Base-by-base conservation (phyloP, 30 jellyfish, hydroid and myxozoan genomes). In the Hydra vulgaris region DNA sequence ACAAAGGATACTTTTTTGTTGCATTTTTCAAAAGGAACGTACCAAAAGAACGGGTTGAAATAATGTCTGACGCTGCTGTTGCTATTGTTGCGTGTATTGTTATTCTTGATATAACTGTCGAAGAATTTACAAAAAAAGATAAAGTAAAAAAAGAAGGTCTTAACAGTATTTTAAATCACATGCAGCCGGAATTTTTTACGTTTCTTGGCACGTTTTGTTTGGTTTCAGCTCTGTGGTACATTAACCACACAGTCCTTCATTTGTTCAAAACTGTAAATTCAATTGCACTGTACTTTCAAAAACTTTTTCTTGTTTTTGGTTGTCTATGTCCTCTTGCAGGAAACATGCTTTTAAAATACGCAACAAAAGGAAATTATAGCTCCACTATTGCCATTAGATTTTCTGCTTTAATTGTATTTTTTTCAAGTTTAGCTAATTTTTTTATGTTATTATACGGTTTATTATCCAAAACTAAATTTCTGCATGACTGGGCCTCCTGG, bases 11-110 rank as follows among this genome's bases (percentile, higher is more conserved):
- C 53, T 3, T 80, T 80, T 26, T 80, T 66, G 53, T 66, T 17
- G 8, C 71, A 66, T 52, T 70, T 80, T 27, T 27, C 83, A 70
- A 68, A 66, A 66, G 87, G 87, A 80, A 80, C 71, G 71, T 80
- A 12, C 18, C 73, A 16, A 80, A 80, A 70, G 87, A 80, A 80
- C 68, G 87, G 3, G 83, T 80, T 0, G 87, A 66, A 25, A 66
- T 69, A 15, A 66, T 80, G 80, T 56, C 72, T 26, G 87, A 80
- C 66, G 87, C 87, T 18, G 87, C 87, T 66, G 15, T 70, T 66
- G 87, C 87, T n/a, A 80, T 80, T 16, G 66, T 80, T 25, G 87
- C 87, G 40, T 80, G 87, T 25, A 26, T 80, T 52, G 5, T 80
- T 23, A 80, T 80, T 8, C 72, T 80, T 7, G 87, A 80, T 25